Evolutionary conservation across 2,113 vertebrate genomes (phyloP), one percentile per base, ranked within the genome.

Genomic region (Chloebia gouldiae): DNA sequence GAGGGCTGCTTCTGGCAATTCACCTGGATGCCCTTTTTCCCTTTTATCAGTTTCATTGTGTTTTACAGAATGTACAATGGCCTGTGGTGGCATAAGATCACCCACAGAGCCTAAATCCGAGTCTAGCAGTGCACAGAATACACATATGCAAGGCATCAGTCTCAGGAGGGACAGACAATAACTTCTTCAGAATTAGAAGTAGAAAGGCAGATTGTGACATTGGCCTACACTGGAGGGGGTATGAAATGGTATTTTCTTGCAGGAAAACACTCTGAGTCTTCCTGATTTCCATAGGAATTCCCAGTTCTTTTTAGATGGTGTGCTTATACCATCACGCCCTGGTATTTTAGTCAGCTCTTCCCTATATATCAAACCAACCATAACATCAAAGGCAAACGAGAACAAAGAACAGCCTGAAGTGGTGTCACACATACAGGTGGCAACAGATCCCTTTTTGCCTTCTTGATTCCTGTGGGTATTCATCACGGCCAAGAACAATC

Each of bases 1-100:
- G 24, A 95, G 54, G 59, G 35, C 60, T 87, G 86, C 85, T 90
- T 91, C 95, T 96, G 81, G 92, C 87, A 96, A 86, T 94, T 97
- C 90, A 95, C 61, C 71, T 83, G 71, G 23, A 60, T 92, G 54
- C 21, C 40, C 78, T 91, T 95, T 94, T 93, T 81, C 75, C n/a
- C 23, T 96, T 98, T 96, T 71, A 89, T 97, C 79, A 75, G 39
- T 73, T 95, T 68, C 90, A 42, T 28, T 88, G 47, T 86, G 89
- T 95, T 96, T 94, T 81, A 82, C 79, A 76, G 81, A 83, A 96
- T 66, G 40, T 78, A 94, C 84, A 90, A 88, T 30, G 56, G 49
- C 53, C 49, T 90, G 50, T 86, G 83, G 57, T 89, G 61, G 82
- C 81, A 94, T 56, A 40, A 40, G 45, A 95, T 90, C 54, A 81